phyloP scores from a whole-genome alignment of 2,888 invertebrate genomes.

The Cancer borealis region DNA sequence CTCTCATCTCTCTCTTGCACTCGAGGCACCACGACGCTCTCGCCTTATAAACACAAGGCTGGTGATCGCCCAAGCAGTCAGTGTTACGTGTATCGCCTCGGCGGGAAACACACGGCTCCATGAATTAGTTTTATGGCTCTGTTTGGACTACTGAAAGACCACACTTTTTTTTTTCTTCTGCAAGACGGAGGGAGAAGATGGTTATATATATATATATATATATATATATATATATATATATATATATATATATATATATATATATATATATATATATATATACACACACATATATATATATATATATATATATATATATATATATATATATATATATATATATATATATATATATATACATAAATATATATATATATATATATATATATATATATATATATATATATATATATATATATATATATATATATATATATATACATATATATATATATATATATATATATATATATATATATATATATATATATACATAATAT shows the following conservation, averaged over 20 bases:
- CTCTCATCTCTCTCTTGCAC: neutral
- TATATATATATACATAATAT: too few relatives aligned
- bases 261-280: conserved; percentile 48
- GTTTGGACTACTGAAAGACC: conserved; percentile 29
- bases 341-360: conserved; percentile 22
- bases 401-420: conserved; percentile 40
- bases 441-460: conserved; percentile 20
- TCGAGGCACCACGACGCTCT: neutral
- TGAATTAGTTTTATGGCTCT: conserved; percentile 29
- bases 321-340: conserved; percentile 23
- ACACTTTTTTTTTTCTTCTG: neutral
- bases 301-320: conserved; percentile 42
- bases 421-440: conserved; percentile 40
- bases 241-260: conserved; percentile 55
- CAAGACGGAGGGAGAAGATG: neutral
- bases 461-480: neutral
- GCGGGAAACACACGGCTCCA: neutral
- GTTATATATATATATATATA: neutral
- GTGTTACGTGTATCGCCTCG: conserved; percentile 6
- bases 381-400: conserved; percentile 40
- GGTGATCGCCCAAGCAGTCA: neutral
- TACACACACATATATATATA: too few relatives aligned
- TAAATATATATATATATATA: conserved; percentile 31
- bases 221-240: conserved; percentile 22
- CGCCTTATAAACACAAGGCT: neutral